A percentile compares a stretch with the other conserved stretches of the same genome.
These are phyloP conservation scores for Oscheius sp. DNA, from an alignment of 1,140 invertebrate species.

Conservation along the genomic window DNA sequence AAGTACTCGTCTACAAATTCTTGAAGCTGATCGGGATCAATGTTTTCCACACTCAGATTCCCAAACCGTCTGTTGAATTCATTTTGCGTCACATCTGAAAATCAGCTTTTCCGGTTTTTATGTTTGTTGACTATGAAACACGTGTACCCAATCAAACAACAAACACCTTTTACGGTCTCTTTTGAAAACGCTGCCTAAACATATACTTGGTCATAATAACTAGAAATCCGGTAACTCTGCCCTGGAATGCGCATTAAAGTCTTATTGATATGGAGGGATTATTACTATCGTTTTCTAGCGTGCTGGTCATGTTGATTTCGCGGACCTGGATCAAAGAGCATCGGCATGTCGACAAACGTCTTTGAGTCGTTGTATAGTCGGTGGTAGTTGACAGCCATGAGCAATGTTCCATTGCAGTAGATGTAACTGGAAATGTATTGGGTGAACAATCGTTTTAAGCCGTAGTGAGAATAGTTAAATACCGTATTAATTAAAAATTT, in stretches of 20 bases:
- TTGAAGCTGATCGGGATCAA: slow-evolving; percentile 3
- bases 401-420: slow-evolving; percentile 76
- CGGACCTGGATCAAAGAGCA: slow-evolving; percentile 65
- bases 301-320: too few species aligned
- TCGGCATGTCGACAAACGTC: slow-evolving; percentile 83
- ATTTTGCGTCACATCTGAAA: slow-evolving; percentile 23
- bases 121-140: background rate
- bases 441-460: background rate
- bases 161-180: too few species aligned
- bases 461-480: background rate
- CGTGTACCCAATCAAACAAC: too few species aligned
- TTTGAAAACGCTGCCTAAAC: background rate
- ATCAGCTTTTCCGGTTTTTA: background rate
- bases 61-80: background rate
- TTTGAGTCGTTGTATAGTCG: slow-evolving; percentile 78
- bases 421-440: slow-evolving; percentile 64
- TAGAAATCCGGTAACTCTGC: slow-evolving; percentile 11
- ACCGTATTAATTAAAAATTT: too few species aligned
- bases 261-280: too few species aligned
- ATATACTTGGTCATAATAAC: background rate
- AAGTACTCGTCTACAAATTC: slow-evolving; percentile 26
- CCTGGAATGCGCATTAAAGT: too few species aligned
- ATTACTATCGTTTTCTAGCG: too few species aligned
- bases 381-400: slow-evolving; percentile 75
- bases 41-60: background rate